Evolutionary conservation across 2,797 vertebrate genomes (phyloP), one percentile per base, ranked within the genome.

Genomic region (Pogoniulus pusillus): DNA sequence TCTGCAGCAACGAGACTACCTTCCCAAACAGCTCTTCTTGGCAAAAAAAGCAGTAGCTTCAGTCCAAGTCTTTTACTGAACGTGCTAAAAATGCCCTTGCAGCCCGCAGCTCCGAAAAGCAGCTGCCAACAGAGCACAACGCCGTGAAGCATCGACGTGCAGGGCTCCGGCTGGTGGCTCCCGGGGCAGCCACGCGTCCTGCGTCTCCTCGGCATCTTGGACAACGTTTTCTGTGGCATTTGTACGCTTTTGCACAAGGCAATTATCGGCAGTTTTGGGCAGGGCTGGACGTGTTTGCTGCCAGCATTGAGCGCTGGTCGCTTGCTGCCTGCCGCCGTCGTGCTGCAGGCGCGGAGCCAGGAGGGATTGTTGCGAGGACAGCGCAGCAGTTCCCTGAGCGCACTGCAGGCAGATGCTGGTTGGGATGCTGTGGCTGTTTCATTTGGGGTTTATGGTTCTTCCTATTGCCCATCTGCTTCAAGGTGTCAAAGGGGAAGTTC

Each of bases 21-120:
- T 70, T 82, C 75, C 15, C 62, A 41, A 30, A 19, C 27, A 78
- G 78, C 63, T 39, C 75, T 58, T 37, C 65, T 77, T 90, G 93
- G 88, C 93, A 93, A 65, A 24, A 24, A 51, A 74, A 47, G 32
- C 65, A 37, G 43, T 1, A 55, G n/a, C 17, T 87, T 73, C 11
- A 30, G 22, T 82, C 93, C 93, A 94, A 81, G 47, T 24, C 77
- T 89, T 92, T 89, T 82, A 93, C 80, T 91, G 90, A 85, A 60
- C 87, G 0, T 80, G 72, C 75, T 75, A 37, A 75, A 82, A 85
- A 45, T 10, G 45, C 70, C 23, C 17, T 34, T 34, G 15, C 55
- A 82, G 72, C 54, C 85, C 55, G 30, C 22, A 77, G 64, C 86
- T 88, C 81, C 79, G 73, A 12, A 69, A 70, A 80, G 73, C 75